phyloP scores from a whole-genome alignment of 2,113 vertebrate species.

The Casuarius casuarius region DNA sequence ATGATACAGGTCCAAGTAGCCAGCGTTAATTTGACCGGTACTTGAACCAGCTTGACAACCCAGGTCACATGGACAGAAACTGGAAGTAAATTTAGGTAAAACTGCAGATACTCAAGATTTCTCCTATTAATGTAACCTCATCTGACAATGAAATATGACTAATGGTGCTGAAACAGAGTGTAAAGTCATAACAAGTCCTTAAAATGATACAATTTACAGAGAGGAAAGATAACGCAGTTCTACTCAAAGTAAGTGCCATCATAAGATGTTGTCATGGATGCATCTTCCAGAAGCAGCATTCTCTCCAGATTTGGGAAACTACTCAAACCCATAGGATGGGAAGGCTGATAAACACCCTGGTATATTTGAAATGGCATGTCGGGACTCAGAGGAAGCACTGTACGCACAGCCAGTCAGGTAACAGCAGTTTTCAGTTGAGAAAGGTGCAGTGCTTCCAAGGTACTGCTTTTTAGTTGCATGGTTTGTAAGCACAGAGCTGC shows the following conservation, averaged over 20 bases:
- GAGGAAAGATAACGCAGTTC: not conserved
- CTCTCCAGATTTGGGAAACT: not conserved
- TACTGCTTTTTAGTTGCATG: not conserved
- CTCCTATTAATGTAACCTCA: not conserved
- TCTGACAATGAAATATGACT: not conserved
- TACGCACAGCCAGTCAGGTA: no score
- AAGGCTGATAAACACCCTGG: not conserved
- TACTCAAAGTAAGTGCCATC: not conserved
- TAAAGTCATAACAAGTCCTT: not conserved
- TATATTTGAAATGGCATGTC: not conserved
- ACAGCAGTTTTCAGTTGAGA: not conserved
- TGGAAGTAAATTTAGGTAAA: not conserved
- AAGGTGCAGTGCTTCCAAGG: no score
- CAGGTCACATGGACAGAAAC: not conserved
- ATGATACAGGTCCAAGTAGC: not conserved
- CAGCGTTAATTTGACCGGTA: not conserved
- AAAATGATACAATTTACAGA: not conserved
- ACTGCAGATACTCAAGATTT: not conserved
- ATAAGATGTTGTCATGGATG: not conserved
- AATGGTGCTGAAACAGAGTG: not conserved
- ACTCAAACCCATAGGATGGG: not conserved
- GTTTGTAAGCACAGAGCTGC: not conserved
- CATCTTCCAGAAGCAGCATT: not conserved
- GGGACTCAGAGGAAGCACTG: not conserved
- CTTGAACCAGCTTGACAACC: not conserved